Percentiles rank a stretch among this genome's conserved stretches.
These are phyloP conservation scores for Flexamia atlantica DNA, from an alignment of 2,888 invertebrate species.

Conservation along the genomic window DNA sequence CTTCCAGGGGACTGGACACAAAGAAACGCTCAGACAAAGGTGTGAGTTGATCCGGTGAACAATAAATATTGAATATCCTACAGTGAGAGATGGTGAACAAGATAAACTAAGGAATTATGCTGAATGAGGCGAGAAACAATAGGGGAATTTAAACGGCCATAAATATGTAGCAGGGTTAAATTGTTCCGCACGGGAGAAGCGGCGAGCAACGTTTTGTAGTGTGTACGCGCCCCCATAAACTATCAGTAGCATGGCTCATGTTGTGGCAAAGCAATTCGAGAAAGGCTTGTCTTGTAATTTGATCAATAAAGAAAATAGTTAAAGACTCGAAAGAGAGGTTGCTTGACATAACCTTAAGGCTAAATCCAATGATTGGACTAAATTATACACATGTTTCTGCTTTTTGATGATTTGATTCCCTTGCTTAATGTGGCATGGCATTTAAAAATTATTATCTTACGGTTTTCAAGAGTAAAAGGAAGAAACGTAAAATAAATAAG, in stretches of 20 bases:
- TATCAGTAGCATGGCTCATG: background rate
- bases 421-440: too few relatives aligned
- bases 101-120: constrained; percentile 41
- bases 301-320: too few relatives aligned
- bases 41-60: background rate
- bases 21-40: background rate
- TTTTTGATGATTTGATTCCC: too few relatives aligned
- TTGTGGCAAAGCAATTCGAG: background rate
- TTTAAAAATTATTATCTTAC: too few relatives aligned
- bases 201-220: background rate
- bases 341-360: too few relatives aligned
- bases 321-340: too few relatives aligned
- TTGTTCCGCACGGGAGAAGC: constrained; percentile 6
- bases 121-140: constrained; percentile 24
- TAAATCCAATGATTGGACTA: too few relatives aligned
- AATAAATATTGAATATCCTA: background rate
- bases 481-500: too few relatives aligned
- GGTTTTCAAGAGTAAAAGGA: too few relatives aligned
- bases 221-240: background rate
- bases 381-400: too few relatives aligned
- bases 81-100: constrained; percentile 16
- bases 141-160: constrained; percentile 38
- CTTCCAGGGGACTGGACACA: too few relatives aligned
- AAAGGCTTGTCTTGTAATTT: too few relatives aligned
- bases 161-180: constrained; percentile 41